Evolutionary conservation across 1,140 invertebrate species (phyloP).

Genomic region (Tetragonula clypearis): DNA sequence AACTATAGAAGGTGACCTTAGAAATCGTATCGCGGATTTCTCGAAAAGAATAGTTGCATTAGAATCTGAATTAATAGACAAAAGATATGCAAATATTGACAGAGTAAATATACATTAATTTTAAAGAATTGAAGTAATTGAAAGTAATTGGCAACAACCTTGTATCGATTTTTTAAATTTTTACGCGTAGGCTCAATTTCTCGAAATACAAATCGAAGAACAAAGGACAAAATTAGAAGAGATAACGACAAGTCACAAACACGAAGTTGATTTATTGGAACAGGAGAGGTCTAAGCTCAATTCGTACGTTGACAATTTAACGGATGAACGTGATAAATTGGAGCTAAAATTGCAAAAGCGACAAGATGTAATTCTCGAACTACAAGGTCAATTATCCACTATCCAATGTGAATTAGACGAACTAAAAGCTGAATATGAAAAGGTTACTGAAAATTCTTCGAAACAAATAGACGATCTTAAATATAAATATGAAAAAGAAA

Average conservation of each 20-base stretch:
- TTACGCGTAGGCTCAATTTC: slow-evolving; percentile 28
- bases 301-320: slow-evolving; percentile 42
- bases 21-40: slow-evolving; percentile 40
- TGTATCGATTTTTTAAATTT: slow-evolving; percentile 33
- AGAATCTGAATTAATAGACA: slow-evolving; percentile 53
- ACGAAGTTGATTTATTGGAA: slow-evolving; percentile 51
- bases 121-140: neutral
- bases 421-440: slow-evolving; percentile 63
- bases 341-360: slow-evolving; percentile 46
- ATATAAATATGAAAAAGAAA: slow-evolving; percentile 57
- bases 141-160: slow-evolving; percentile 3
- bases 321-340: slow-evolving; percentile 9
- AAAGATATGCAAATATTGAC: slow-evolving; percentile 39
- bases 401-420: slow-evolving; percentile 67
- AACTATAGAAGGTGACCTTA: slow-evolving; percentile 51
- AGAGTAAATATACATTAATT: slow-evolving; percentile 31
- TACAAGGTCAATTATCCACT: slow-evolving; percentile 63
- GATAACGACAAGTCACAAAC: slow-evolving; percentile 10
- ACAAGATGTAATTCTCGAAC: slow-evolving; percentile 62
- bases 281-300: slow-evolving; percentile 53
- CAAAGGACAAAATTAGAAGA: slow-evolving; percentile 37
- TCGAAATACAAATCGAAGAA: slow-evolving; percentile 45
- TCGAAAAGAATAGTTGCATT: slow-evolving; percentile 44
- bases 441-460: slow-evolving; percentile 53
- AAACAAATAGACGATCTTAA: slow-evolving; percentile 53